Base-by-base conservation (phyloP, 2,888 invertebrate species). In the Amphiduros pacificus region DNA sequence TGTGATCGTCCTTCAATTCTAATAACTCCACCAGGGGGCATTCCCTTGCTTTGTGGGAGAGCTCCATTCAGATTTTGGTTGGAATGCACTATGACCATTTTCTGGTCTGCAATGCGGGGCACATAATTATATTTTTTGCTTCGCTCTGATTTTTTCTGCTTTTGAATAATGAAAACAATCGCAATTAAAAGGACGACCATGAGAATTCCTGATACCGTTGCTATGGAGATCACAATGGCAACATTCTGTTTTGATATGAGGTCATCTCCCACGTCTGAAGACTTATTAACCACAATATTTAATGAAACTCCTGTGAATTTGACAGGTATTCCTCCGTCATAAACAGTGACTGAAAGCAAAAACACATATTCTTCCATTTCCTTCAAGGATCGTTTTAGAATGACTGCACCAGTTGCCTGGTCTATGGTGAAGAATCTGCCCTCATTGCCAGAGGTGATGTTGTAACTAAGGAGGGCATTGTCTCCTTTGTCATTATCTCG, bases 401-500 rank as follows among this genome's bases (percentile, higher is more conserved):
- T 31, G 32, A 62, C 24, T 4, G 53, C 49, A 2, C 65, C 65
- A 17, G 53, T 57, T 20, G 57, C 41, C 28, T 24, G 36, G 36
- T 59, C 51, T 26, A 65, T 28, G 48, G 32, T 27, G 60, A 65
- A 62, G 32, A 55, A 55, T 5, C 58, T 32, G 22, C 53, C 53
- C 26, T 59, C 29, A 32, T 65, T 56, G 14, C 65, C 65, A 4
- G 40, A 24, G 17, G 59, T 51, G 26, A 73, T 63, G 44, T 63
- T 63, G 55, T 64, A 72, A 2, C 63, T 64, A 28, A 74, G 49
- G 31, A 54, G 55, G 1, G 76, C 67, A 75, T 73, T 74, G 27
- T 67, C 71, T 0, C 68, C 63, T 22, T 68, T 63, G 67, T 77
- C 77, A 4, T 41, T 41, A 52, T 77, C 77, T 14, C 40, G n/a